Evolutionary conservation across 2,113 vertebrate genomes (phyloP).

Genomic region (Urocolius indicus): DNA sequence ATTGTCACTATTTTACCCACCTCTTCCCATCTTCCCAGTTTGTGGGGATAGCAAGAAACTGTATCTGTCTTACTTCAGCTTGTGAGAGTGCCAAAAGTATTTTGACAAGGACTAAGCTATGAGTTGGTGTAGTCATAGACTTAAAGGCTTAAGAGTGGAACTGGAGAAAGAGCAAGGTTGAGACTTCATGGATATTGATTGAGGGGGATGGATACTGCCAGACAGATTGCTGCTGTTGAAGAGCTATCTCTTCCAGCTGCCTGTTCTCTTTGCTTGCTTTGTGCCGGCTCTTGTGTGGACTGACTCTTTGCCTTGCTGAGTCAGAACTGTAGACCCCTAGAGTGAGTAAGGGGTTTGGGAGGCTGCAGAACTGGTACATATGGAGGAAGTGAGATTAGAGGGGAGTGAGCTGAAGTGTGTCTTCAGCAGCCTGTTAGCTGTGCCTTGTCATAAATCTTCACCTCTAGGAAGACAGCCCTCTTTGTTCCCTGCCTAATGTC

Average conservation of each 20-base stretch:
- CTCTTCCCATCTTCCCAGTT: not conserved
- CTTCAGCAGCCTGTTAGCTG: not conserved
- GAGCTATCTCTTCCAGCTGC: not conserved
- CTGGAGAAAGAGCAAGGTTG: not conserved
- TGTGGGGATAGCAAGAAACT: not conserved
- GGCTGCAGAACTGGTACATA: not conserved
- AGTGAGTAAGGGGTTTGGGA: not conserved
- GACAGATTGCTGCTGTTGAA: not conserved
- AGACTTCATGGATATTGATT: not conserved
- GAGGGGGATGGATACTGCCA: not conserved
- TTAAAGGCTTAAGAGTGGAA: not conserved
- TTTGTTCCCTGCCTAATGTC: not conserved
- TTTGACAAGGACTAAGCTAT: not conserved
- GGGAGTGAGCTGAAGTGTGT: not conserved
- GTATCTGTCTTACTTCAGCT: not conserved
- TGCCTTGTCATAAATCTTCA: not conserved
- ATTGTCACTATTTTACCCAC: not conserved
- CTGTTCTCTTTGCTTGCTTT: accelerated
- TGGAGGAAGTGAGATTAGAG: not conserved
- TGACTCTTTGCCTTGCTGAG: not conserved
- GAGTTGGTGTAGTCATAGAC: not conserved
- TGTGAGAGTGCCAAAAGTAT: not conserved
- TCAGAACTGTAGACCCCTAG: not conserved
- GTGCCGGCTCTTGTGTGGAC: not conserved
- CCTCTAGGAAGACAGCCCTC: not conserved